Conservation (phyloP, 2,113 vertebrate species). For the Cardinalis cardinalis region DNA sequence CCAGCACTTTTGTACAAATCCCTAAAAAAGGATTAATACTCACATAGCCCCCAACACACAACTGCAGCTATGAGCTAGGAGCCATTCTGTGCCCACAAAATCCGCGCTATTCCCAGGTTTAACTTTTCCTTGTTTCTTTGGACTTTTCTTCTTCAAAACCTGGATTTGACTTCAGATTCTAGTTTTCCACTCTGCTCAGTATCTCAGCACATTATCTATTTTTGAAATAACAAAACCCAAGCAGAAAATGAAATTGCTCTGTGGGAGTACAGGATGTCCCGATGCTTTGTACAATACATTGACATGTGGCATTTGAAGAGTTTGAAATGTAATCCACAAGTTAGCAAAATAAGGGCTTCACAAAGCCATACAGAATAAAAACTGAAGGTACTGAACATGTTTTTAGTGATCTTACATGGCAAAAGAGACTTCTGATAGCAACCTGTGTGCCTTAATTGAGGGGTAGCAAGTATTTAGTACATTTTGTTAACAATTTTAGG, state of each 20-base stretch:
- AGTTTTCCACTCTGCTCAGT: neutral
- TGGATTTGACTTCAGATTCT: conserved; percentile 9
- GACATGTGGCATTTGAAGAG: neutral
- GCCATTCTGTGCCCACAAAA: neutral
- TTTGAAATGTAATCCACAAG: neutral
- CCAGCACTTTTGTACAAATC: neutral
- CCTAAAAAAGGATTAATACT: neutral
- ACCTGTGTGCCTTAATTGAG: neutral
- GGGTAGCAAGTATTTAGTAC: neutral
- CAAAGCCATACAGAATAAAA: neutral
- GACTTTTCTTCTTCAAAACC: neutral
- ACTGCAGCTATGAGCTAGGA: neutral
- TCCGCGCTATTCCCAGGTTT: neutral
- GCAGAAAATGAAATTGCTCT: neutral
- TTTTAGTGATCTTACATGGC: neutral
- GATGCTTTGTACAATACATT: neutral
- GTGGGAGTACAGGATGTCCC: neutral
- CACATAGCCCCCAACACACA: neutral
- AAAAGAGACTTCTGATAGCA: neutral
- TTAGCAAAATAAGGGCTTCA: neutral
- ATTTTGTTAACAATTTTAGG: neutral
- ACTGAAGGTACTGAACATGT: neutral
- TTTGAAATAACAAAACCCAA: neutral
- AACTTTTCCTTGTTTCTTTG: neutral
- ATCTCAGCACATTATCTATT: neutral